Percentiles rank a stretch among this genome's conserved stretches.
Evolutionary conservation across 2,797 vertebrate species (phyloP).

Genomic region (Synanceia verrucosa): DNA sequence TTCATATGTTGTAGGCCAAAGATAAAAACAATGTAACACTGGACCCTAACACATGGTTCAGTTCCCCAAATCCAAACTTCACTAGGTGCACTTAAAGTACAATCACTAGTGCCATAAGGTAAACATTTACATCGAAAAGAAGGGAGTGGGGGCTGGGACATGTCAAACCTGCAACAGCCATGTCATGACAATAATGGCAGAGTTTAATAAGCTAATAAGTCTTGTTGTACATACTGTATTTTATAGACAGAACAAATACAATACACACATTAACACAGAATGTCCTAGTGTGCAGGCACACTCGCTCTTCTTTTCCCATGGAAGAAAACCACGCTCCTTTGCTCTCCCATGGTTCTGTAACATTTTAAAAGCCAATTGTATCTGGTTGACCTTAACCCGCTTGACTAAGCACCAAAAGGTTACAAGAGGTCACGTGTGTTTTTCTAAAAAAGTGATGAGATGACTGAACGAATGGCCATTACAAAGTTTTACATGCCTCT

Average conservation of each 20-base stretch:
- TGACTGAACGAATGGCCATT: slow-evolving; percentile 48
- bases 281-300: slow-evolving; percentile 80
- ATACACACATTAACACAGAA: slow-evolving; percentile 80
- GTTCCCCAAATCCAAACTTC: slow-evolving; percentile 74
- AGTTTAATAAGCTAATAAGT: slow-evolving; percentile 87
- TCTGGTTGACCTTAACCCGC: slow-evolving; percentile 63
- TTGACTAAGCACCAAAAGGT: slow-evolving; percentile 82
- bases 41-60: slow-evolving; percentile 79
- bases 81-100: slow-evolving; percentile 88
- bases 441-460: slow-evolving; percentile 44
- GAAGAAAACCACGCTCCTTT: slow-evolving; percentile 61
- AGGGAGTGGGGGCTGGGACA: slow-evolving; percentile 55
- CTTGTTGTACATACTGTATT: slow-evolving; percentile 85
- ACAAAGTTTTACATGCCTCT: slow-evolving; percentile 58
- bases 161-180: slow-evolving; percentile 81
- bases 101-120: slow-evolving; percentile 84
- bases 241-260: slow-evolving; percentile 84
- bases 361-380: slow-evolving; percentile 66
- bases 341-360: slow-evolving; percentile 59
- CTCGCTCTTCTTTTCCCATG: slow-evolving; percentile 58
- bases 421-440: slow-evolving; percentile 76
- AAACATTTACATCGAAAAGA: slow-evolving; percentile 77
- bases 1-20: slow-evolving; percentile 82
- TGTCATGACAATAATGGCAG: slow-evolving; percentile 84
- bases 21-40: slow-evolving; percentile 80